A percentile compares a stretch with the other conserved stretches of the same genome.
These are phyloP conservation scores for Cebuella pygmaea DNA, from an alignment of 2,797 vertebrate genomes.

Conservation along the genomic window DNA sequence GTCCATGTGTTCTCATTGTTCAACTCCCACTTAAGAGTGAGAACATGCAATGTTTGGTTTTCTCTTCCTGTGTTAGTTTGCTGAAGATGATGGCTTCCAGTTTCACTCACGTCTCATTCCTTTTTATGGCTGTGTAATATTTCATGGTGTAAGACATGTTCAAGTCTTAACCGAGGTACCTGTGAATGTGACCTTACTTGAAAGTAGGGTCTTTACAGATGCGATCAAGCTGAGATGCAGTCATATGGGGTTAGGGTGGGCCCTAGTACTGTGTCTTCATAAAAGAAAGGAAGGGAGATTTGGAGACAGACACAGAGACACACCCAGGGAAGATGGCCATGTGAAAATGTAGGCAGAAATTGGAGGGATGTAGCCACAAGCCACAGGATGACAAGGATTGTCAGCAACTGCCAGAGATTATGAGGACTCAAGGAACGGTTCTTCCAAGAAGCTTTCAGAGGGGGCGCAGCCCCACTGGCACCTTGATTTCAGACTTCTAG, in stretches of 20 bases:
- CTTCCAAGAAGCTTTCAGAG: not conserved
- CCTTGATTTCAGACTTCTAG: not conserved
- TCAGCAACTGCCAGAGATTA: not conserved
- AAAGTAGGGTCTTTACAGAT: not conserved
- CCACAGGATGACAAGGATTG: rapidly evolving
- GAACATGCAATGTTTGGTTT: not conserved
- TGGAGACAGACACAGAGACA: not conserved
- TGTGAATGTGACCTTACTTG: not conserved
- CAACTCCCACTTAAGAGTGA: not conserved
- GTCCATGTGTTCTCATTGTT: not conserved
- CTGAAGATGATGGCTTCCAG: not conserved
- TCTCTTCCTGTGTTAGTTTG: not conserved
- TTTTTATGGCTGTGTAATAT: not conserved
- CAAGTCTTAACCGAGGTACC: not conserved
- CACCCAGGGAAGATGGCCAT: not conserved
- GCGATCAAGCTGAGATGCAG: not conserved
- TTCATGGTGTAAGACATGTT: not conserved
- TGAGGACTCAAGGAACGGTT: not conserved
- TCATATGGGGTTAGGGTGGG: rapidly evolving
- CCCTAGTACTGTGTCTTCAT: not conserved
- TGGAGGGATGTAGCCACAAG: rapidly evolving
- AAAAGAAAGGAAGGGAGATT: not conserved
- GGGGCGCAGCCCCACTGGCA: rapidly evolving
- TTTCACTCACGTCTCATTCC: not conserved
- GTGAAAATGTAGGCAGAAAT: not conserved